Evolutionary conservation across 2,797 vertebrate genomes (phyloP), one percentile per base, ranked within the genome.

Genomic region (Carduelis carduelis): DNA sequence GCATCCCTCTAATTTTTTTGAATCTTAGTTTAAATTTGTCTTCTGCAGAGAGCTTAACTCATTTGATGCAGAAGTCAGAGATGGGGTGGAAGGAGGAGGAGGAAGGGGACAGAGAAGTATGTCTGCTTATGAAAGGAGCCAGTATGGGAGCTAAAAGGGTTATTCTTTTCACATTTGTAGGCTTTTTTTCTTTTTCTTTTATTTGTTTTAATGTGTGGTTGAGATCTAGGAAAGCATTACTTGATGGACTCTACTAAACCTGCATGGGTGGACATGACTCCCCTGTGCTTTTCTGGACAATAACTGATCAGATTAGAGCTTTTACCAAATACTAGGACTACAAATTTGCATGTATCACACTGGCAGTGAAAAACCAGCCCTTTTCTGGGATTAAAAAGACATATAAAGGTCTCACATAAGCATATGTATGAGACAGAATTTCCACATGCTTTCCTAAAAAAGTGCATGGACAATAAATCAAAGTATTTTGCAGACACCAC

Each of bases 271-370:
- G 6, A 39, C 3, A 24, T 76, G 50, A 37, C 11, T 68, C 16
- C 76, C 27, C n/a, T 18, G 14, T 27, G 16, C 7, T 41, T 75
- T 85, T 69, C 17, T 65, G n/a, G 6, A 52, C 10, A 35, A 3
- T 9, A 70, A 66, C 18, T n/a, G 19, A 35, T 56, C 32, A 52
- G 3, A 18, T 8, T 14, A 14, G 28, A 69, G 9, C 3, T 77
- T 76, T 82, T 49, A 49, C 18, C 30, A 46, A 65, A 37, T 21
- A 50, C 1, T 6, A 57, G 8, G 19, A 35, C 37, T 41, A 8
- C 5, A 56, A 2, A 44, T 39, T 71, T 47, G 5, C 8, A 17
- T 14, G 14, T 11, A 44, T 23, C 1, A 0, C 12, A 35, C 1
- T 57, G 16, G 47, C 21, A 57, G 15, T 43, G 18, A 81, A 70